phyloP scores from a whole-genome alignment of 37 sponge, comb jelly and placozoan species.

The Crambe crambe region DNA sequence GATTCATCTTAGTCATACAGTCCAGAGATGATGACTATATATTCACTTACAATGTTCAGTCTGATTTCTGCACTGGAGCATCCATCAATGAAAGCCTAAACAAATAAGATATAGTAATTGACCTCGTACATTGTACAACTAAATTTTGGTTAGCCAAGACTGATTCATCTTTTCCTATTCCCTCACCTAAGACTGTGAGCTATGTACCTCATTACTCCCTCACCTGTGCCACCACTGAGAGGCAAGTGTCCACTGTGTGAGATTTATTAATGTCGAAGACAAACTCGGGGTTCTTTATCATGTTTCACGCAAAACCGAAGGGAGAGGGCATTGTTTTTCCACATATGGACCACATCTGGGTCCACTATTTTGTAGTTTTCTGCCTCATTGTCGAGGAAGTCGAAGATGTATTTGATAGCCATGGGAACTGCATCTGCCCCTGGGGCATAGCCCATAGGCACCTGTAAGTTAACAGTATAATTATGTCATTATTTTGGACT shows the following conservation, averaged over 20 bases:
- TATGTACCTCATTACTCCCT: background rate
- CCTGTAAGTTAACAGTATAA: background rate
- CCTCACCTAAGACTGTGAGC: background rate
- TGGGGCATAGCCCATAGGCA: constrained; percentile 23
- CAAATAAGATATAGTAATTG: background rate
- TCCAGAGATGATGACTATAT: too few species aligned
- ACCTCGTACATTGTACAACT: too few species aligned
- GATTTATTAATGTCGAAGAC: constrained; percentile 96
- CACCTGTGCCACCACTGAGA: constrained; percentile 85
- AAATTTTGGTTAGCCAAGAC: too few species aligned
- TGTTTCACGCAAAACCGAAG: constrained; percentile 96
- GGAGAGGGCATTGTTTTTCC: constrained; percentile 91
- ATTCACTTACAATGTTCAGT: constrained; percentile 65
- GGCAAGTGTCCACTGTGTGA: constrained; percentile 87
- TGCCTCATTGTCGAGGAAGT: constrained; percentile 94
- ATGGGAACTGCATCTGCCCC: constrained; percentile 67
- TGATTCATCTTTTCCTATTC: background rate
- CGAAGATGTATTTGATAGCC: constrained; percentile 96
- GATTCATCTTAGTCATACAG: too few species aligned
- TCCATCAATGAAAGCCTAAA: constrained; percentile 80
- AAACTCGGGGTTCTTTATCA: constrained; percentile 99
- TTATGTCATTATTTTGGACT: too few species aligned
- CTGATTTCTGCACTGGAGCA: constrained; percentile 58
- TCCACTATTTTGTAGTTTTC: constrained; percentile 59
- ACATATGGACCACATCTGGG: constrained; percentile 83